Percentiles rank a stretch among this genome's conserved stretches.
These are phyloP conservation scores for Podilymbus podiceps DNA, from an alignment of 2,113 vertebrate genomes.

Conservation along the genomic window DNA sequence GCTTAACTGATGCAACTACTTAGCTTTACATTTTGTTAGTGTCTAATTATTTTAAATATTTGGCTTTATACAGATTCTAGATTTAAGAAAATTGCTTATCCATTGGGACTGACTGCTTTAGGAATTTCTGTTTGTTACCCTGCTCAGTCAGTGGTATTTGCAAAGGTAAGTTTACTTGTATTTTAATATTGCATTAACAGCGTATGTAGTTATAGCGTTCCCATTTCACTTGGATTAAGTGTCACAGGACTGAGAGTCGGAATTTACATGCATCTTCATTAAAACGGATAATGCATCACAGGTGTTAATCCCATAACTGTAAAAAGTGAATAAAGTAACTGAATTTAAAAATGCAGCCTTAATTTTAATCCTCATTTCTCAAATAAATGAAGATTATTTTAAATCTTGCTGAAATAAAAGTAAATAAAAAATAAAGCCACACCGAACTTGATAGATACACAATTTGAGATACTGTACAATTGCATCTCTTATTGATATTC, in stretches of 20 bases:
- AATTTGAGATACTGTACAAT: not conserved
- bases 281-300: not conserved
- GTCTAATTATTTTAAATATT: not conserved
- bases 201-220: not conserved
- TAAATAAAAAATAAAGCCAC: not conserved
- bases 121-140: constrained; percentile 88
- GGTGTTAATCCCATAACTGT: not conserved
- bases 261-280: not conserved
- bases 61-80: constrained; percentile 77
- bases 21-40: not conserved
- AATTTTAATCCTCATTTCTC: not conserved
- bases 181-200: not conserved
- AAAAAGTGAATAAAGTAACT: not conserved
- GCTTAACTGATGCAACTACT: not conserved
- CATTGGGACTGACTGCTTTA: constrained; percentile 79
- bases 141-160: constrained; percentile 79
- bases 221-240: not conserved
- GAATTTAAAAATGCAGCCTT: not conserved
- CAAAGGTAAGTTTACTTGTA: constrained; percentile 79
- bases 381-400: not conserved
- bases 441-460: not conserved
- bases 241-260: not conserved
- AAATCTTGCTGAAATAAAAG: not conserved
- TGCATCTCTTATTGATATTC: not conserved
- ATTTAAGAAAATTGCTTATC: constrained; percentile 81